Base-by-base conservation (phyloP, 92 coral and sea anemone genomes). In the Epizoanthus fatuus region DNA sequence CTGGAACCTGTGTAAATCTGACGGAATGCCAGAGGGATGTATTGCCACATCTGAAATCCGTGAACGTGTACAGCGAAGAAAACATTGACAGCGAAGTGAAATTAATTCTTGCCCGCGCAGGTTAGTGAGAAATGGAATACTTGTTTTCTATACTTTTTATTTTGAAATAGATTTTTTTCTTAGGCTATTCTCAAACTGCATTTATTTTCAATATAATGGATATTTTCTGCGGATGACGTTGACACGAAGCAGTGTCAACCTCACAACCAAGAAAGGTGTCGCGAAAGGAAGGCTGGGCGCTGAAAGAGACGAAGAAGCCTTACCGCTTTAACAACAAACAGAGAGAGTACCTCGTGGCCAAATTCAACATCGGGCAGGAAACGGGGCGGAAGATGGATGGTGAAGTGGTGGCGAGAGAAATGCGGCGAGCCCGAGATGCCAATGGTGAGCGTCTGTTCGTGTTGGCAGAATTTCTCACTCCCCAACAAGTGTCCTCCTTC, bases 331-430 rank as follows among this genome's bases (percentile, higher is more conserved):
- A 58, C 57, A 32, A 81, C 22, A 81, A 67, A 35, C 76, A 71
- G 76, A 42, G 57, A 3, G 54, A 69, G 53, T 83, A 83, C 38
- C 87, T 71, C 49, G 78, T 20, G 17, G 79, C 67, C 62, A 83
- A 58, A 69, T 83, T 83, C 69, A 72, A 83, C 71, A 71, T 83
- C 47, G 80, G 87, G 22, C 87, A 71, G 44, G 54, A 54, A 58
- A 70, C 71, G 53, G 87, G 87, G 52, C 54, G 47, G 58, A 83
- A 83, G 44, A 57, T 69, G 32, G 87, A 83, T 60, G 59, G 69
- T n/a, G 40, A 56, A 68, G 79, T 60, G 63, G 86, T 83, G 39
- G 25, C 86, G 4, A 29, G 25, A 57, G 80, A 71, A 59, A 42
- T 83, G 66, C 87, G 86, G 20, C 78, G 67, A n/a, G 52, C 80